Base-by-base conservation (phyloP, 2,113 vertebrate species). In the Cardinalis cardinalis region DNA sequence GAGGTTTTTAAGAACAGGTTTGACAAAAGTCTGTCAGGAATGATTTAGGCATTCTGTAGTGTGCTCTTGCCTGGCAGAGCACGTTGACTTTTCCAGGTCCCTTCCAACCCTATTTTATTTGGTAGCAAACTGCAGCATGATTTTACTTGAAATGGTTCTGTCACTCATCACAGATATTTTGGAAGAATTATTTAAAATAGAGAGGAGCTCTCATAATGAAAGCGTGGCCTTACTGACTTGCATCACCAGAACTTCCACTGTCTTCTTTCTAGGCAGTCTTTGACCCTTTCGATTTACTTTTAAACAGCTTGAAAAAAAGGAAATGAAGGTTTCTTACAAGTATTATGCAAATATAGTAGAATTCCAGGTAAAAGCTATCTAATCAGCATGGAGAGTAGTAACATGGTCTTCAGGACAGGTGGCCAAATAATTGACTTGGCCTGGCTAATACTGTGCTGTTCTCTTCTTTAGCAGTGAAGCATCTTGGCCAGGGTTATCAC, bases 381-480 rank as follows among this genome's bases (percentile, higher is more conserved):
- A 25, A 34, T 71, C 2, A 2, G 36, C 9, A 10, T 9, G 41
- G 52, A 71, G n/a, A 71, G 83, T 44, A 78, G 43, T 63, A 84
- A 48, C 18, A 4, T 43, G 26, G 38, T 58, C 38, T 83, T 90
- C 38, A 81, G 73, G 73, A 75, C 65, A 93, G 80, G 73, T 95
- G 76, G 69, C 80, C 74, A 88, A 65, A 78, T 88, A 93, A 78
- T 76, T 82, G 61, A 55, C 41, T 93, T 82, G 71, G 46, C 70
- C 25, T 92, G 48, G 43, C 25, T 40, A 15, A 51, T 64, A 49
- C 51, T 61, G 7, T 73, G 11, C 31, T 36, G 12, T 87, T 92
- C 69, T 71, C 51, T 78, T 81, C 80, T 55, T 43, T 85, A 84
- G 65, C 40, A 79, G 13, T 90, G 78, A 61, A 52, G 46, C 23